Evolutionary conservation across 2,888 invertebrate genomes (phyloP).

Genomic region (Stictocephala bisonia): DNA sequence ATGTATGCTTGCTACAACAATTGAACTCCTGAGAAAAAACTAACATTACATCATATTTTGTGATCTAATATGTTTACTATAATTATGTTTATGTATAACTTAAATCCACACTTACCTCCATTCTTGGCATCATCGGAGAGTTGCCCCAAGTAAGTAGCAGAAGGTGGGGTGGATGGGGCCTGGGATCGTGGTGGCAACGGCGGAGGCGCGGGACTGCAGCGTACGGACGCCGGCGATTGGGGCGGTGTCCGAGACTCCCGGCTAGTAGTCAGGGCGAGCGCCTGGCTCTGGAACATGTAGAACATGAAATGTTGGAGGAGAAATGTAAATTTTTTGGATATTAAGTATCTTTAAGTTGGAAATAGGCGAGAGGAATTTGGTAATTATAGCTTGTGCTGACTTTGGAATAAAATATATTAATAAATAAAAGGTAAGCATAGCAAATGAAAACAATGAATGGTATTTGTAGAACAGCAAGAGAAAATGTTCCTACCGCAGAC

Average conservation of each 20-base stretch:
- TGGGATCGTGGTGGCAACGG: conserved; percentile 66
- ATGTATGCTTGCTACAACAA: no score
- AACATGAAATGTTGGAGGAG: background rate
- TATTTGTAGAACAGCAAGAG: no score
- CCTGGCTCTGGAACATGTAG: conserved; percentile 59
- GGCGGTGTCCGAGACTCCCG: conserved; percentile 67
- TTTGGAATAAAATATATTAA: background rate
- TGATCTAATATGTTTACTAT: no score
- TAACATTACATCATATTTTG: no score
- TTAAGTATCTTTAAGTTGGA: no score
- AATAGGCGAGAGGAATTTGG: no score
- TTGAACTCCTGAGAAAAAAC: no score
- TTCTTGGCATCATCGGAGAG: conserved; percentile 32
- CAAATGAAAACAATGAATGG: no score
- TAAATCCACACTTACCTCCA: conserved; percentile 15
- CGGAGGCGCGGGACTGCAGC: conserved; percentile 62
- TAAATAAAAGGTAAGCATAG: no score
- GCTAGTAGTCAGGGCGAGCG: conserved; percentile 60
- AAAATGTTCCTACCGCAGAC: no score
- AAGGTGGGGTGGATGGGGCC: conserved; percentile 62
- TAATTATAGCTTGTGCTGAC: background rate
- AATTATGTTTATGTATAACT: no score
- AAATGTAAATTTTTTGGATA: background rate
- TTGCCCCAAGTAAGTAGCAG: conserved; percentile 31
- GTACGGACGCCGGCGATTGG: conserved; percentile 61